Percentiles rank a stretch among this genome's conserved stretches.
phyloP scores from a whole-genome alignment of 2,888 invertebrate species.

The Cyclophora albipunctata region DNA sequence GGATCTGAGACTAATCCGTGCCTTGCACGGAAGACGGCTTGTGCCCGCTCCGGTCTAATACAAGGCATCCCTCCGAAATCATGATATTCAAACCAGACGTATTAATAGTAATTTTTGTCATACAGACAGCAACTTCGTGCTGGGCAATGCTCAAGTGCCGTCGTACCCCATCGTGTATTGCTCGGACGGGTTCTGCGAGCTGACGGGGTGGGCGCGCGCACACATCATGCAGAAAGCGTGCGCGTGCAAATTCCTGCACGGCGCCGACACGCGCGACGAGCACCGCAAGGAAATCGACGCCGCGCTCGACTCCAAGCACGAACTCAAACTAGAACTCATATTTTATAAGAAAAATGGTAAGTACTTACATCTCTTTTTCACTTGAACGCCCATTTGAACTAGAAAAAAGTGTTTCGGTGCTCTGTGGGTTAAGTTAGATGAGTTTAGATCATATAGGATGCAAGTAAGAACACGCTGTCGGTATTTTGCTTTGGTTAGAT shows the following conservation, averaged over 20 bases:
- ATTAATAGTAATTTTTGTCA: no score
- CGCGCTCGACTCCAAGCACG: conserved; percentile 91
- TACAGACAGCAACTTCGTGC: conserved; percentile 95
- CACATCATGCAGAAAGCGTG: conserved; percentile 98
- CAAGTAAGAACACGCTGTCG: no score
- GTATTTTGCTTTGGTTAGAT: no score
- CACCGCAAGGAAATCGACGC: conserved; percentile 92
- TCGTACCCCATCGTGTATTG: conserved; percentile 96
- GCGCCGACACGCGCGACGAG: conserved; percentile 91
- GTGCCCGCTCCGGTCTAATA: no score
- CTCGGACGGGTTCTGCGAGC: conserved; percentile 96
- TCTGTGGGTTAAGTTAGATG: no score
- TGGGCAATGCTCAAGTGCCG: conserved; percentile 95
- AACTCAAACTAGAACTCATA: conserved; percentile 94
- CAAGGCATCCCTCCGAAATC: no score
- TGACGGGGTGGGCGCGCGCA: conserved; percentile 93
- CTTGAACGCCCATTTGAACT: no score
- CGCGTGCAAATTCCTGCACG: conserved; percentile 95
- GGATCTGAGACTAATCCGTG: no score
- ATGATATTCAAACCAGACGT: no score
- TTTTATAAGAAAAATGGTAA: conserved; percentile 97
- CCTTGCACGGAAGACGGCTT: no score
- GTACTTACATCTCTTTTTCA: background rate
- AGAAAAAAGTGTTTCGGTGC: no score
- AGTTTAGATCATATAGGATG: no score